Base-by-base conservation (phyloP, 2,113 vertebrate species). In the Pungitius pungitius region DNA sequence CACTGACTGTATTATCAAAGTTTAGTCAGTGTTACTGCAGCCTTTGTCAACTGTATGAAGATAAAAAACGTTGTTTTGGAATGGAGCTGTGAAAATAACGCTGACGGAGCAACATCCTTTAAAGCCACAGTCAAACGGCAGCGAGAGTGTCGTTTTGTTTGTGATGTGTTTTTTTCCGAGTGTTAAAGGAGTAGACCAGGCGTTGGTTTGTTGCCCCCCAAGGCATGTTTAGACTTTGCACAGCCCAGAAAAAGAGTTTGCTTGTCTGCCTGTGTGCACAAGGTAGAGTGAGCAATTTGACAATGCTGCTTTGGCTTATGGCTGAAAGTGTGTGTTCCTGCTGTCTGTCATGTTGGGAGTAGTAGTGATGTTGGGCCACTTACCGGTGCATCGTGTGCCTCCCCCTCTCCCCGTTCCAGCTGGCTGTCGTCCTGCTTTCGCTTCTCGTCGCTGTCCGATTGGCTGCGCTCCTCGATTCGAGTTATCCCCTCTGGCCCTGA, bases 311-410 rank as follows among this genome's bases (percentile, higher is more conserved):
- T 11, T 47, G 30, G 37, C 20, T 64, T 20, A 1, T 33, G 26
- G 43, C 69, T 59, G 17, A n/a, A 13, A 33, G 42, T 62, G 56
- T 42, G 47, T 35, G 33, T 35, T 35, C 6, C 6, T 4, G 33
- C 33, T 35, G 33, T 0, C 27, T 43, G 56, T 68, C 51, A 42
- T 15, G 33, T 55, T 56, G 42, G 45, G 49, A 54, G 33, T 51
- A 78, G 58, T 45, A 55, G 62, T 64, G 54, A 60, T 64, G 49
- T 26, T 52, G 35, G 54, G 54, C 14, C 8, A 62, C 88, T 11
- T 82, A 99, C 97, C 95, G 93, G 90, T 0, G 92, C 90, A 65
- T 92, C 85, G 0, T 95, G 94, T 75, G 92, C 92, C 79, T 97
- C 94, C 8, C 93, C 93, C 75, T 95, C 95, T 66, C 96, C 95